Evolutionary conservation across 2,888 invertebrate species (phyloP), one percentile per base, ranked within the genome.

Genomic region (Clostera curtula): DNA sequence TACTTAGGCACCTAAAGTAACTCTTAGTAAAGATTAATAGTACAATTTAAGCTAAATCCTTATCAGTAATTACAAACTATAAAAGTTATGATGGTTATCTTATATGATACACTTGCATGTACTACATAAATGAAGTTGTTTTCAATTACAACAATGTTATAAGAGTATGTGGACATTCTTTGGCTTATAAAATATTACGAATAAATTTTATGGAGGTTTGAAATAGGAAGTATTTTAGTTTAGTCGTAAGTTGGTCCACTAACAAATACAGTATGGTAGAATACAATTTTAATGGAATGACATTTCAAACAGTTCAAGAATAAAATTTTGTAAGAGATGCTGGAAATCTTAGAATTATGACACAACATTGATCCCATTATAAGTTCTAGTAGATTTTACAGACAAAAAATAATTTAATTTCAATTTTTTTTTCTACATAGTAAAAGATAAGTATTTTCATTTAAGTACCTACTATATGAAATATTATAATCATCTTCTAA

Each of bases 231-330:
- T n/a, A 39, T 43, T 36, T 51, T 40, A 47, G 49, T 43, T 47
- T 38, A 49, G n/a, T 53, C 53, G 36, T 42, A 50, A 55, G 48
- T 66, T 70, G 70, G 70, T 70, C 70, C 70, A 49, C 66, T 68
- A 65, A 50, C 36, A 53, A 60, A 49, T 44, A 50, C 40, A 28
- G 40, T 31, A 33, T 34, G 34, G 31, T 37, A 48, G 43, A 49
- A 39, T 31, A 49, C 36, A 38, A 49, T 41, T 49, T 38, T 34
- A 46, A 54, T 63, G 66, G 66, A 64, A 63, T 64, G 66, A 61
- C 50, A 34, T 27, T n/a, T n/a, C n/a, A n/a, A n/a, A n/a, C n/a
- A n/a, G n/a, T n/a, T n/a, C n/a, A n/a, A n/a, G 7, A 18, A 18
- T 22, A 3, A 10, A 12, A 21, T 13, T 28, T 25, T 34, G 29